These are phyloP conservation scores for Carcinoscorpius rotundicauda DNA, from an alignment of 1,140 invertebrate genomes.

Conservation along the genomic window DNA sequence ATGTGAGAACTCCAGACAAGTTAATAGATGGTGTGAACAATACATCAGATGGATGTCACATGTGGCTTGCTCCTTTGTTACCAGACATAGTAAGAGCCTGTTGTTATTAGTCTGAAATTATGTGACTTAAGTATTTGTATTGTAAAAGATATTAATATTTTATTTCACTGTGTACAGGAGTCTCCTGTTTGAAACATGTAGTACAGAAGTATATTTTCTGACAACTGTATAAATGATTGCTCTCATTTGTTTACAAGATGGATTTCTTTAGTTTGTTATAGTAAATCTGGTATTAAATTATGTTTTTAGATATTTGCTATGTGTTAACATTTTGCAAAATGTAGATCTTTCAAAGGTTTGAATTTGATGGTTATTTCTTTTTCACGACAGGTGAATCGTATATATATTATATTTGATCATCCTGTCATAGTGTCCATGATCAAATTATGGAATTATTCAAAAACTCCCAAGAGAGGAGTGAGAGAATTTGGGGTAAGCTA, in stretches of 20 bases:
- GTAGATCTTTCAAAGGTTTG: not conserved
- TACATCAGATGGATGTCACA: slow-evolving; percentile 59
- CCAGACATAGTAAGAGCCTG: slow-evolving; percentile 35
- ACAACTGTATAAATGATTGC: too few species aligned
- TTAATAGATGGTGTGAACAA: slow-evolving; percentile 55
- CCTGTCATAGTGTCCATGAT: slow-evolving; percentile 58
- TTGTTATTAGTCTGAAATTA: too few species aligned
- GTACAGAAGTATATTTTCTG: too few species aligned
- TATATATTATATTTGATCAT: slow-evolving; percentile 65
- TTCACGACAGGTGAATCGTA: slow-evolving; percentile 43
- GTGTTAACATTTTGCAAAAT: slow-evolving; percentile 6
- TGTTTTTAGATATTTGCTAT: too few species aligned
- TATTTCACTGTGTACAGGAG: too few species aligned
- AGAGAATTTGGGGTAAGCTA: slow-evolving; percentile 62
- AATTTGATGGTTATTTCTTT: not conserved
- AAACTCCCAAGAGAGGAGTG: slow-evolving; percentile 57
- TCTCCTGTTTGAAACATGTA: too few species aligned
- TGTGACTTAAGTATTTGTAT: too few species aligned
- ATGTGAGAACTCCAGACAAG: slow-evolving; percentile 59
- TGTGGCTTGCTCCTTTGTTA: slow-evolving; percentile 61
- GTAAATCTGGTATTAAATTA: too few species aligned
- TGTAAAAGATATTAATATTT: too few species aligned
- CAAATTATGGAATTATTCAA: slow-evolving; percentile 73
- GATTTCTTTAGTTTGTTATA: too few species aligned
- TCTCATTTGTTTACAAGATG: too few species aligned